phyloP scores from a whole-genome alignment of 1,140 invertebrate species.

The Drosophila sturtevanti region DNA sequence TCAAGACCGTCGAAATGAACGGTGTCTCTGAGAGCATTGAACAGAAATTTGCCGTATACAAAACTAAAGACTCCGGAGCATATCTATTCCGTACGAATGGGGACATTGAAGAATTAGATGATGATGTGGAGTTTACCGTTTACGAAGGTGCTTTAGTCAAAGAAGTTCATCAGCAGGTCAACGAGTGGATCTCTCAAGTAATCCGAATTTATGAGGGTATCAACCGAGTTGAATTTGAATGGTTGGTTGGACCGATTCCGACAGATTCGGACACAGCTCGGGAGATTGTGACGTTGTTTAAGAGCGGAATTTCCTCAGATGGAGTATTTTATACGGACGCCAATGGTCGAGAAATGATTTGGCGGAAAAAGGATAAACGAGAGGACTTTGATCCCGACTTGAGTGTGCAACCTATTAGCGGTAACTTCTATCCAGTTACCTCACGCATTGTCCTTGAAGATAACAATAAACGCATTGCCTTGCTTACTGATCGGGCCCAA shows the following conservation, averaged over 20 bases:
- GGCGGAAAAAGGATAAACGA: conserved; percentile 88
- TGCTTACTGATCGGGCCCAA: conserved; percentile 93
- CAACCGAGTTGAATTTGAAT: conserved; percentile 92
- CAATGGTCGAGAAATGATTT: conserved; percentile 95
- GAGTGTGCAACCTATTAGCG: conserved; percentile 87
- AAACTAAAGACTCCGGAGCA: conserved; percentile 89
- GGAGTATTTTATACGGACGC: conserved; percentile 95
- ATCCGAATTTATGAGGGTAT: conserved; percentile 89
- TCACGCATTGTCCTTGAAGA: conserved; percentile 88
- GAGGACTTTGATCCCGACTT: conserved; percentile 89
- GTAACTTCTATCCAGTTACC: conserved; percentile 97
- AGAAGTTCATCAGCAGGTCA: conserved; percentile 91
- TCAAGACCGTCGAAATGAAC: conserved; percentile 85
- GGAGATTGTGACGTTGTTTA: conserved; percentile 91
- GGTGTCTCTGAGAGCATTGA: conserved; percentile 59
- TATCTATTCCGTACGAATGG: conserved; percentile 92
- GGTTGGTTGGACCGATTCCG: conserved; percentile 96
- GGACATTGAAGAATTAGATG: conserved; percentile 81
- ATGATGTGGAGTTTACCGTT: conserved; percentile 82
- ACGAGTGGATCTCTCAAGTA: conserved; percentile 91
- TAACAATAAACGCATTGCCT: conserved; percentile 84
- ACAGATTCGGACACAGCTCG: conserved; percentile 89
- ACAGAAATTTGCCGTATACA: conserved; percentile 92
- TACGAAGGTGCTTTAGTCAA: conserved; percentile 88
- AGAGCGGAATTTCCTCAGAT: conserved; percentile 86